Evolutionary conservation across 2,888 invertebrate species (phyloP), one percentile per base, ranked within the genome.

Genomic region (Diarsia brunnea): DNA sequence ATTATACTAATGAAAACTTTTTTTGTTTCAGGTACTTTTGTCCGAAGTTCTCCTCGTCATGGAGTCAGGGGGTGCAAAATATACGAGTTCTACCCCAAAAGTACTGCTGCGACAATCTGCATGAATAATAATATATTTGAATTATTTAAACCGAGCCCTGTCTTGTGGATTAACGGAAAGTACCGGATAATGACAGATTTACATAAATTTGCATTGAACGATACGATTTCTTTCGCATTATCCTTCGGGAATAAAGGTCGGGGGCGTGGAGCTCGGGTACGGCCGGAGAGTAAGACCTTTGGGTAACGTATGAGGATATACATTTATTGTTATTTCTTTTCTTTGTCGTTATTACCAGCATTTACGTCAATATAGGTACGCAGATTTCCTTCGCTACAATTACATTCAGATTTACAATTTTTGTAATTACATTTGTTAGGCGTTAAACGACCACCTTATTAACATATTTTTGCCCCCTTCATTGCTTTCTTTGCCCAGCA

Each of bases 91-190:
- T 55, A 45, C 24, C 63, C 51, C 55, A 65, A 82, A 85, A 81
- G 67, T 84, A 77, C 61, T 65, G 63, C 55, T 66, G 70, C 81
- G 87, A 86, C 90, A 91, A 92, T 93, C 89, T 91, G 87, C 91
- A 92, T 93, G 92, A 93, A 92, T 94, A 93, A 92, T 92, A 92
- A 92, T 91, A 92, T 91, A 85, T 87, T 85, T 89, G 91, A 91
- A 92, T 93, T 92, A 92, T 92, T 92, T 90, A 90, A 88, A 88
- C 86, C 84, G 84, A 69, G 87, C 86, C 86, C 90, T 90, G 90
- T 90, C 91, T 89, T 79, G 85, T 82, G 91, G 90, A 93, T 93
- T 93, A 92, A 88, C 87, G 72, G 84, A 85, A 90, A 90, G 89
- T 89, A 87, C 84, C 87, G 81, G 82, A 78, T 84, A 83, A 79